Evolutionary conservation across 2,797 vertebrate species (phyloP), one percentile per base, ranked within the genome.

Genomic region (Danio kyathit): DNA sequence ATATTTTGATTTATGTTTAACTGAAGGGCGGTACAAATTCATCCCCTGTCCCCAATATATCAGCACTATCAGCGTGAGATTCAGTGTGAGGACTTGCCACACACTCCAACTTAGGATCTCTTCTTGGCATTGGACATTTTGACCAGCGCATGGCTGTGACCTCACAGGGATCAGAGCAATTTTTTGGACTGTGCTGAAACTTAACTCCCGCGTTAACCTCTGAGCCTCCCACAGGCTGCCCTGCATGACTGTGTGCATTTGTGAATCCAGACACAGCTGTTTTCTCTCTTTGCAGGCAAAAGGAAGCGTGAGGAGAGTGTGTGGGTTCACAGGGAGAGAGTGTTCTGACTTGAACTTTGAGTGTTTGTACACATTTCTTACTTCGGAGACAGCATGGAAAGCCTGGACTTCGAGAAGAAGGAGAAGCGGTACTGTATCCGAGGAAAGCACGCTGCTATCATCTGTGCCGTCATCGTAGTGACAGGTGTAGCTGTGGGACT

Each of bases 401-500:
- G 72, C 80, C 90, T 95, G 83, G 90, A 94, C 69, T 78, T 91
- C 17, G 95, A 96, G 12, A 89, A 71, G 86, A 76, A 84, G 11
- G 57, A 89, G 6, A 95, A 95, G 89, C 89, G 66, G 38, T 95
- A 96, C 89, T 96, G 95, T 88, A 95, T 98, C 48, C 90, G 81
- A 40, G 84, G 86, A 7, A 97, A 94, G 80, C 96, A 98, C 43
- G 95, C 91, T 11, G 91, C 89, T 51, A 83, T 96, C 64, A 95
- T 99, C 88, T 96, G 96, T 41, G 92, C 76, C 0, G 85, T 87
- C 0, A 90, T 98, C 78, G 91, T 88, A 14, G 73, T 88, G 4
- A 95, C 96, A n/a, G 95, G 94, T 14, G 61, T 98, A 82, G 94
- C 94, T 0, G 94, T 98, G 78, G 97, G 97, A 0, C 95, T 99